phyloP scores from a whole-genome alignment of 2,888 invertebrate genomes.

The Formica aserva region DNA sequence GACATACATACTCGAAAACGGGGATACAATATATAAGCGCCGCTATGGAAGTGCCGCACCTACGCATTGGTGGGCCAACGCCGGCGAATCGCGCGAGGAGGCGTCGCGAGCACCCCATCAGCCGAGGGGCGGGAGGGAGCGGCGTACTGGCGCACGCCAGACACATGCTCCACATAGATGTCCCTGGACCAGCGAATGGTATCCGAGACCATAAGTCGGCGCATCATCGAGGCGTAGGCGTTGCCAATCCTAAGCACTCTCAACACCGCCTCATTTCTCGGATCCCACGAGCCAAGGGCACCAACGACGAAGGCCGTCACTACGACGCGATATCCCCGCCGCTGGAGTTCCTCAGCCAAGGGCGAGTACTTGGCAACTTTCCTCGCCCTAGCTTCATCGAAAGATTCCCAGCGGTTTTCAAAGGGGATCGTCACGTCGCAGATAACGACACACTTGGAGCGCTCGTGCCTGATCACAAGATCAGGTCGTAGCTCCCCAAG shows the following conservation, averaged over 20 bases:
- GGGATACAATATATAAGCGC: too few relatives aligned
- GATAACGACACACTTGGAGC: too few relatives aligned
- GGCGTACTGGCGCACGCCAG: neutral
- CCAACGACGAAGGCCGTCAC: conserved; percentile 4
- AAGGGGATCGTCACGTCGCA: too few relatives aligned
- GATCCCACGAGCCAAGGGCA: neutral
- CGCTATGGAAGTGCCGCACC: neutral
- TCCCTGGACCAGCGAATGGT: neutral
- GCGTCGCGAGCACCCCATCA: too few relatives aligned
- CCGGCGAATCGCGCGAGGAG: too few relatives aligned
- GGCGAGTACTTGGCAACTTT: neutral
- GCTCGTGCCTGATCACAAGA: too few relatives aligned
- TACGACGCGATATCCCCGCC: neutral
- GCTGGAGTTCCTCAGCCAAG: neutral
- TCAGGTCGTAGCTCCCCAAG: too few relatives aligned
- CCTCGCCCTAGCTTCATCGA: too few relatives aligned
- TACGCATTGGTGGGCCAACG: neutral
- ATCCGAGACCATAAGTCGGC: too few relatives aligned
- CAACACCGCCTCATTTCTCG: neutral
- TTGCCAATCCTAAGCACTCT: neutral
- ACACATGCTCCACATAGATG: neutral
- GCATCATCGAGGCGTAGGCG: too few relatives aligned
- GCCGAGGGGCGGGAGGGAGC: too few relatives aligned
- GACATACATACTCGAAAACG: neutral
- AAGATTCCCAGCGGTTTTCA: too few relatives aligned